Conservation (phyloP, 2,113 vertebrate species). For the Erythrocercus mccallii region DNA sequence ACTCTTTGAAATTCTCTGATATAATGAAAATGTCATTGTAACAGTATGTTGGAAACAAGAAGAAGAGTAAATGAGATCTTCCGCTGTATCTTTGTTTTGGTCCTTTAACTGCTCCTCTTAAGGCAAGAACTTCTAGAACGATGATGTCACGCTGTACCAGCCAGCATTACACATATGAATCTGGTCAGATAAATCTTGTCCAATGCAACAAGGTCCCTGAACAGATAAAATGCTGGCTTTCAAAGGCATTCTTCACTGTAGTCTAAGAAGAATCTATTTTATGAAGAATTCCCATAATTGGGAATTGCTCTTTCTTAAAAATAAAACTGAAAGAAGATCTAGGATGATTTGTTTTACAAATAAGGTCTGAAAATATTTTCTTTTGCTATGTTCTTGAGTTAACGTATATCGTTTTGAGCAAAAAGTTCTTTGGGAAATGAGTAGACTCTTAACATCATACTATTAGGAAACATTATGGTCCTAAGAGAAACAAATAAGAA, state of each 20-base stretch:
- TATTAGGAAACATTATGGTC: not conserved
- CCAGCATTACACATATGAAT: fast-evolving
- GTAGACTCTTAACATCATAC: not conserved
- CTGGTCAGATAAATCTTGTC: not conserved
- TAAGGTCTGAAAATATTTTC: not conserved
- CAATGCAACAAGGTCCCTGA: not conserved
- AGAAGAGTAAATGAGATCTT: not conserved
- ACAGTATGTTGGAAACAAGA: not conserved
- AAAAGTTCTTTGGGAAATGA: not conserved
- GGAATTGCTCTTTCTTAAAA: not conserved
- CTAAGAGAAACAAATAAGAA: not conserved
- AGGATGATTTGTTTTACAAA: not conserved
- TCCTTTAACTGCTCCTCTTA: not conserved
- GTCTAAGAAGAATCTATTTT: not conserved
- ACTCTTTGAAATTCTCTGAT: not conserved
- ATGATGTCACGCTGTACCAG: not conserved
- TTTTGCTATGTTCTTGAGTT: not conserved
- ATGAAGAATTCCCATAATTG: not conserved
- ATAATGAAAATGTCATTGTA: not conserved
- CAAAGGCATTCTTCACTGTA: not conserved
- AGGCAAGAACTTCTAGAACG: not conserved
- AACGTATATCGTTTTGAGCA: not conserved
- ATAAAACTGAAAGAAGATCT: not conserved
- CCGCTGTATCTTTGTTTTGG: not conserved
- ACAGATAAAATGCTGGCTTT: not conserved